Conservation (phyloP, 2,888 invertebrate species). For the Luperina testacea region DNA sequence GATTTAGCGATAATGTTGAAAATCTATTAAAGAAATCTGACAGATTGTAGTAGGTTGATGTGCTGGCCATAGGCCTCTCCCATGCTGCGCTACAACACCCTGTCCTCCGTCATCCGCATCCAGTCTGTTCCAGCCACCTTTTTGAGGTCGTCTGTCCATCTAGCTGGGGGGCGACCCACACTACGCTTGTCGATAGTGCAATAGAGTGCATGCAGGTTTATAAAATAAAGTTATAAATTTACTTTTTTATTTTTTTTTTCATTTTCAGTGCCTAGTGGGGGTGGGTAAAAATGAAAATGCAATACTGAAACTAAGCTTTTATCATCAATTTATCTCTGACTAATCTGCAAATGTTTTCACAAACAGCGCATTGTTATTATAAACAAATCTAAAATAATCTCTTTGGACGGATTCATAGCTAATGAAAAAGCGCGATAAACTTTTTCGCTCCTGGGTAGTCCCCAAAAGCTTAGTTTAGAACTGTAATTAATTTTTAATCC, state of each 20-base stretch:
- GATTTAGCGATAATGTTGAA: too few species aligned
- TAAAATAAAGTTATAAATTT: not conserved
- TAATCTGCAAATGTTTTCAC: slow-evolving; percentile 42
- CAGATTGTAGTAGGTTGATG: too few species aligned
- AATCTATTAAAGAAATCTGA: too few species aligned
- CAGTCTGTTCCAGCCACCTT: too few species aligned
- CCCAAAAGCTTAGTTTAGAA: slow-evolving; percentile 78
- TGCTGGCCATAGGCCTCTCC: too few species aligned
- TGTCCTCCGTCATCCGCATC: too few species aligned
- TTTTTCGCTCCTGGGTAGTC: slow-evolving; percentile 72
- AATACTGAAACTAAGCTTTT: slow-evolving; percentile 13
- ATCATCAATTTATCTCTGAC: slow-evolving; percentile 26
- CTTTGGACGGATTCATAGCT: slow-evolving; percentile 58
- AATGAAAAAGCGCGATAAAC: slow-evolving; percentile 72
- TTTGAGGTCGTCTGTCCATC: too few species aligned
- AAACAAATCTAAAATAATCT: slow-evolving; percentile 53
- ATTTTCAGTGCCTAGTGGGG: too few species aligned
- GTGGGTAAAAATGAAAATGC: not conserved
- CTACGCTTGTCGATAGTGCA: not conserved
- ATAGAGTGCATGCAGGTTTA: not conserved
- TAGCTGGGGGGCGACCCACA: not conserved
- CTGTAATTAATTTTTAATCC: slow-evolving; percentile 88
- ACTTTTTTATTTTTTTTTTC: too few species aligned
- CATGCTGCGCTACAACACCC: too few species aligned
- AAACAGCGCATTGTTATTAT: slow-evolving; percentile 52